phyloP scores from a whole-genome alignment of 2,113 vertebrate genomes.

The Corydoras maculifer region DNA sequence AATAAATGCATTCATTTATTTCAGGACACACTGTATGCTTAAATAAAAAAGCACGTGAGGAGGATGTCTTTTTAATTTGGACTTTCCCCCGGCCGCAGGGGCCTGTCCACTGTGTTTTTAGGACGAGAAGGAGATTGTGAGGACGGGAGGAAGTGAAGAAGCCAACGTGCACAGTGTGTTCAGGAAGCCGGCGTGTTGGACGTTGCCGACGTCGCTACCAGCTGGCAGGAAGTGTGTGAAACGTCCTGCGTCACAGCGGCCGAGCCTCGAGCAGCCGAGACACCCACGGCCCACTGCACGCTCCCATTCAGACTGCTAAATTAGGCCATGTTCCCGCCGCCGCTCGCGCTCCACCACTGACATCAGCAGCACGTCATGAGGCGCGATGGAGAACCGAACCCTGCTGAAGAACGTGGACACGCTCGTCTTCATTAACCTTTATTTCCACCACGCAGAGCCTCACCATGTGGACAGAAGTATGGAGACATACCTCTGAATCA shows the following conservation, averaged over 20 bases:
- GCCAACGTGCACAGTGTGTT: constrained; percentile 42
- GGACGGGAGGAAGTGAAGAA: constrained; percentile 46
- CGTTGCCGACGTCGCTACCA: constrained; percentile 53
- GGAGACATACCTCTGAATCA: too few relatives aligned
- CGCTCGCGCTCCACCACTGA: constrained; percentile 23
- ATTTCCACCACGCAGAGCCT: too few relatives aligned
- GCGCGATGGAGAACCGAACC: constrained; percentile 14
- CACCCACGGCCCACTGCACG: constrained; percentile 48
- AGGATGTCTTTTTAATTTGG: too few relatives aligned
- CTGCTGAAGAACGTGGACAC: too few relatives aligned
- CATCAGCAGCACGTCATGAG: constrained; percentile 33
- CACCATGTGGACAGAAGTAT: too few relatives aligned
- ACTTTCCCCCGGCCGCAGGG: too few relatives aligned
- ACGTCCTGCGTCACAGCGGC: constrained; percentile 63
- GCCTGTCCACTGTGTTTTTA: background rate
- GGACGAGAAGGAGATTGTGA: background rate
- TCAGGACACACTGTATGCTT: too few relatives aligned
- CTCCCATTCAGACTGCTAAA: constrained; percentile 43
- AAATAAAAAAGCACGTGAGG: too few relatives aligned
- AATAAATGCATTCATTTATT: too few relatives aligned
- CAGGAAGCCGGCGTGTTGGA: constrained; percentile 63
- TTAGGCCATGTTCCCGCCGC: constrained; percentile 31
- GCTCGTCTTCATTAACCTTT: too few relatives aligned
- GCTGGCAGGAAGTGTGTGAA: constrained; percentile 69
- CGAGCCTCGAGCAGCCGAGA: constrained; percentile 55